Evolutionary conservation across 2,888 invertebrate genomes (phyloP), one percentile per base, ranked within the genome.

Genomic region (Chloromyia formosa): DNA sequence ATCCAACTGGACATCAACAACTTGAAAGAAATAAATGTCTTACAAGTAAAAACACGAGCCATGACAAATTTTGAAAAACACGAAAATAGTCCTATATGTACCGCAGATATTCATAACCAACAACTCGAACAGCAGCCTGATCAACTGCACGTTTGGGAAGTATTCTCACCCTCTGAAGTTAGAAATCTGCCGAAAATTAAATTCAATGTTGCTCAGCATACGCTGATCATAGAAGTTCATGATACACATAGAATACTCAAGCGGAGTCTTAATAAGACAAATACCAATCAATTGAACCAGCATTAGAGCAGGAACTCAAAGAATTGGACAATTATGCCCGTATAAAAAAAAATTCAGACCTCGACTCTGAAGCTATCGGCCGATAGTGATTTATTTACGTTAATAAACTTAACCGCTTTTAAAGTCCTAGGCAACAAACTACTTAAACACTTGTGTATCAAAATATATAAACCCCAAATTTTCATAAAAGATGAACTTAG

Each of bases 1-100:
- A 75, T 77, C 22, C 69, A 76, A 35, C 56, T 75, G 42, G 73
- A 73, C 18, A 76, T 16, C 12, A 64, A 73, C 1, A 68, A 74
- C 42, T 27, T n/a, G 64, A 35, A 16, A 54, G 14, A 71, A 64
- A 35, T 14, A 66, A 5, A 58, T 22, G 22, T 54, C 16, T 35
- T 54, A 2, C n/a, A 71, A 71, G 35, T 54, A 22, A 20, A 71
- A 71, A 71, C 54, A 5, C 3, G 53, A 53, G 71, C 71, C 23
- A 71, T 71, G 3, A 71, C 54, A 3, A 69, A 69, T n/a, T 22
- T n/a, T 10, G 27, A 22, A 10, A 62, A 62, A 9, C 1, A 1
- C 5, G 23, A 9, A 1, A 20, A 62, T 23, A 40, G 10, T 23
- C 23, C 18, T 20, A 20, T 2, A 42, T 60, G 35, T 23, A 35